A percentile compares a stretch with the other conserved stretches of the same genome.
Evolutionary conservation across 2,888 invertebrate genomes (phyloP).

Genomic region (Rhorus exstirpatorius): DNA sequence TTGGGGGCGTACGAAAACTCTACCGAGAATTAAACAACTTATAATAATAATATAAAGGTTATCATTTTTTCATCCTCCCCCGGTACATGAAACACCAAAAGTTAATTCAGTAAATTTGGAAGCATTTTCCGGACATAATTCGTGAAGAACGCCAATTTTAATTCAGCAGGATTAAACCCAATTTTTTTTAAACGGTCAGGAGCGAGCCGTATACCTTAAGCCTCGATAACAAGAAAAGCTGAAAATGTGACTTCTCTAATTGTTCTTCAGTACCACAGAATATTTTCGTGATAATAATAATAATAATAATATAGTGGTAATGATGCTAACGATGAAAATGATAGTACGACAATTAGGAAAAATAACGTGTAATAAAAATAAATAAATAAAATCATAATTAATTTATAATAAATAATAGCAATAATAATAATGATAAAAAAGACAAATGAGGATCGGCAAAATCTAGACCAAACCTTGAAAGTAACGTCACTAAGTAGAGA

Average conservation of each 20-base stretch:
- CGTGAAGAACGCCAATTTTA: too few species aligned
- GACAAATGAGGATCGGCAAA: slow-evolving; percentile 80
- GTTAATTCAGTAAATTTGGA: too few species aligned
- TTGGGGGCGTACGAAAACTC: too few species aligned
- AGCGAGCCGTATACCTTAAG: too few species aligned
- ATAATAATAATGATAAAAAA: slow-evolving; percentile 59
- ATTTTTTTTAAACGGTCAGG: too few species aligned
- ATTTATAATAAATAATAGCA: slow-evolving; percentile 46
- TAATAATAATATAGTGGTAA: background rate
- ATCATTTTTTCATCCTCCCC: too few species aligned
- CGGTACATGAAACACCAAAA: too few species aligned
- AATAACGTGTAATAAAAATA: slow-evolving; percentile 9
- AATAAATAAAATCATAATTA: slow-evolving; percentile 28
- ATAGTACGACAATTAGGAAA: slow-evolving; percentile 63
- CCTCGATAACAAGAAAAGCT: too few species aligned
- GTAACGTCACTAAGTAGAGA: slow-evolving; percentile 86
- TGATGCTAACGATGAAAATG: slow-evolving; percentile 29
- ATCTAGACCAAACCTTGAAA: slow-evolving; percentile 85
- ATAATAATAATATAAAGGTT: too few species aligned
- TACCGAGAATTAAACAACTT: too few species aligned
- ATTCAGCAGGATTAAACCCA: too few species aligned
- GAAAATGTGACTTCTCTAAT: background rate
- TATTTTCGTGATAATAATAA: slow-evolving; percentile 21
- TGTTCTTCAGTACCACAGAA: slow-evolving; percentile 14
- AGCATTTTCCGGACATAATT: too few species aligned